These are phyloP conservation scores for Pangasianodon gigas DNA, from an alignment of 2,113 vertebrate genomes.

Conservation along the genomic window DNA sequence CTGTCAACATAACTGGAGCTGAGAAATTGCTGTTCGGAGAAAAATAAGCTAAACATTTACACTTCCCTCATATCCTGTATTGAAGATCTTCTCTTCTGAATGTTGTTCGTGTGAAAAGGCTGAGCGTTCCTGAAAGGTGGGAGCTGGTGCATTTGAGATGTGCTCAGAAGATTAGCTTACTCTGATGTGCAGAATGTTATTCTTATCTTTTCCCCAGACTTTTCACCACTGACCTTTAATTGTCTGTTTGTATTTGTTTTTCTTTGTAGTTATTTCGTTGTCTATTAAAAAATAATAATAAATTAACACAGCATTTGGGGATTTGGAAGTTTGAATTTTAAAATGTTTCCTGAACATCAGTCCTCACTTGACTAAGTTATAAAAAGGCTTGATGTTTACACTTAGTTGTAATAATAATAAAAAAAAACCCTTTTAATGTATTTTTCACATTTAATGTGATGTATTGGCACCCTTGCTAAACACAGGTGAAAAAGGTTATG, in stretches of 20 bases:
- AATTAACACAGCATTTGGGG: background rate
- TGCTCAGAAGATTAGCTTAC: background rate
- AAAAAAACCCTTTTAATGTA: background rate
- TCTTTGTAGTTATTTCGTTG: background rate
- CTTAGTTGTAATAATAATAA: background rate
- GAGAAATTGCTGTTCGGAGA: slow-evolving; percentile 65
- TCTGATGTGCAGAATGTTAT: background rate
- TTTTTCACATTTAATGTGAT: background rate
- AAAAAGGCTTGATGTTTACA: background rate
- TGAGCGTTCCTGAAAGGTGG: background rate
- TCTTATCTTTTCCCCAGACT: background rate
- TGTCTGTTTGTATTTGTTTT: background rate
- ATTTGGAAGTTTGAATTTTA: background rate
- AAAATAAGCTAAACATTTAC: slow-evolving; percentile 56
- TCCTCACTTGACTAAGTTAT: background rate
- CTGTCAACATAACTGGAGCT: slow-evolving; percentile 72
- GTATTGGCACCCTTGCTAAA: background rate
- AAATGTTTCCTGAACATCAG: background rate
- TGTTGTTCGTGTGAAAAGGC: background rate
- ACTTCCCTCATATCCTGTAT: background rate
- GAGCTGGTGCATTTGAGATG: background rate
- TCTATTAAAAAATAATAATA: background rate
- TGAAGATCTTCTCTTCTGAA: background rate
- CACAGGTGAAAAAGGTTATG: too few species aligned
- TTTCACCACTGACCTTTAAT: background rate